These are phyloP conservation scores for Anoplolepis gracilipes DNA, from an alignment of 1,140 invertebrate genomes.

Conservation along the genomic window DNA sequence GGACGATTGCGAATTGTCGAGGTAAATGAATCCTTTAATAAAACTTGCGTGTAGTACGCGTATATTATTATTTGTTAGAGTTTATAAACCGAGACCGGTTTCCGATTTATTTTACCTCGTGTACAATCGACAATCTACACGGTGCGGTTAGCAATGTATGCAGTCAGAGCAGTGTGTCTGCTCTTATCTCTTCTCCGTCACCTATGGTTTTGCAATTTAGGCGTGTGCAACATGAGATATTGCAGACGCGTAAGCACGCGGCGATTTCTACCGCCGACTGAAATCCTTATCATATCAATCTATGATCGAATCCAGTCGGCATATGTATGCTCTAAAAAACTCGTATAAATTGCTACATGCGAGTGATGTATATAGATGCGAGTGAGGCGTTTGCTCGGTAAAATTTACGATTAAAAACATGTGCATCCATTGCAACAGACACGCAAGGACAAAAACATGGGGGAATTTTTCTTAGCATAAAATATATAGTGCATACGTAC, in stretches of 20 bases:
- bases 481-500: neutral
- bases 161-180: neutral
- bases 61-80: slow-evolving; percentile 38
- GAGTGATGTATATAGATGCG: neutral
- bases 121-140: slow-evolving; percentile 35
- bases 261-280: slow-evolving; percentile 45
- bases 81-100: slow-evolving; percentile 50
- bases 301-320: slow-evolving; percentile 3
- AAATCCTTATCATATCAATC: slow-evolving; percentile 36
- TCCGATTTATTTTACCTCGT: slow-evolving; percentile 22
- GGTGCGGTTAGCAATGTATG: slow-evolving; percentile 12
- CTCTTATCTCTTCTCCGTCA: slow-evolving; percentile 39
- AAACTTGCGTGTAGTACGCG: slow-evolving; percentile 14
- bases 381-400: neutral
- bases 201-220: slow-evolving; percentile 53
- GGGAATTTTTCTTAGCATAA: neutral
- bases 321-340: slow-evolving; percentile 14
- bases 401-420: slow-evolving; percentile 17
- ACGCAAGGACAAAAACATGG: too few species aligned
- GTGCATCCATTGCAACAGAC: neutral
- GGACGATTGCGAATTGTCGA: neutral
- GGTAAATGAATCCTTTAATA: neutral
- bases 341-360: neutral
- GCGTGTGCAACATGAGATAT: slow-evolving; percentile 44
- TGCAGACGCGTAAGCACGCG: neutral